Conservation (phyloP, 2,113 vertebrate species). For the Neolamprologus toae region DNA sequence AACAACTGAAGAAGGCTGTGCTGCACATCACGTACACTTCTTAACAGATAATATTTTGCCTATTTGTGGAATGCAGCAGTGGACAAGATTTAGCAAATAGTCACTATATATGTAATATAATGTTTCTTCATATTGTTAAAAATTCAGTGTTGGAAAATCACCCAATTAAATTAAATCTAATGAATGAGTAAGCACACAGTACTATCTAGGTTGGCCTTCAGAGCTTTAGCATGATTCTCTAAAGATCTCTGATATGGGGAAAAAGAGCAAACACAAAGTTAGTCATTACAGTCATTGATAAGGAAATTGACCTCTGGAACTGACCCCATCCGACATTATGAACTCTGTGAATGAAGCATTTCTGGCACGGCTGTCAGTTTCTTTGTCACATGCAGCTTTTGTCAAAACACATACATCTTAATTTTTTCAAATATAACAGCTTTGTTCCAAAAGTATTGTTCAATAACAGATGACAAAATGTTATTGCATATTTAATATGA, state of each 20-base stretch:
- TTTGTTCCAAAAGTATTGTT: neutral
- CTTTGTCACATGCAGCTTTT: neutral
- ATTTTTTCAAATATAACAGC: neutral
- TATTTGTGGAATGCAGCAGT: neutral
- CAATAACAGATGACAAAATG: neutral
- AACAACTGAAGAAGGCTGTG: neutral
- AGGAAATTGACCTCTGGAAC: conserved; percentile 42
- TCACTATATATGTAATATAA: neutral
- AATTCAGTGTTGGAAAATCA: neutral
- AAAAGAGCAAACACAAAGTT: conserved; percentile 57
- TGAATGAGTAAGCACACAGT: neutral
- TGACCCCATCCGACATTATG: neutral
- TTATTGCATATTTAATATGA: neutral
- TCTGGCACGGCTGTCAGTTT: neutral
- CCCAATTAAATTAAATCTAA: neutral
- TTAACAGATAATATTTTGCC: neutral
- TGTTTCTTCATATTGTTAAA: neutral
- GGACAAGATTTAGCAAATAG: neutral
- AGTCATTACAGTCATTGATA: conserved; percentile 53
- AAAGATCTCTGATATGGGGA: conserved; percentile 33
- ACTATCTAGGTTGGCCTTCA: conserved; percentile 51
- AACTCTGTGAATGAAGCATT: neutral
- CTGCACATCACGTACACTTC: neutral
- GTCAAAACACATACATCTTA: neutral
- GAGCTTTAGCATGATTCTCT: conserved; percentile 42